These are phyloP conservation scores for Spisula solida DNA, from an alignment of 2,888 invertebrate genomes.

Conservation along the genomic window DNA sequence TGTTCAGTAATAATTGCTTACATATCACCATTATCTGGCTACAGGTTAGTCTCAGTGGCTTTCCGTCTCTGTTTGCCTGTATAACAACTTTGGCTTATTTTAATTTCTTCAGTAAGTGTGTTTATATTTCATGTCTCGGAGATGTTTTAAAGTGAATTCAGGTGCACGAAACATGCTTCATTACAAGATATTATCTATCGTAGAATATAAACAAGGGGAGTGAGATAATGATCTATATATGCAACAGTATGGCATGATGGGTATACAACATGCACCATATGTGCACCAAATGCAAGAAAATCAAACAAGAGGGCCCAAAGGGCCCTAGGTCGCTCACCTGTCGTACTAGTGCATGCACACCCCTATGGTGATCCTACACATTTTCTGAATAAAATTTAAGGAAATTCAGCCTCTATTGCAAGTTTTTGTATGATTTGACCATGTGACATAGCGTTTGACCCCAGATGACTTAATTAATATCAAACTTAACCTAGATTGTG, in stretches of 20 bases:
- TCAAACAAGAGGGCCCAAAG: no score
- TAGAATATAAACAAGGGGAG: neutral
- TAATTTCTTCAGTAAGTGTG: neutral
- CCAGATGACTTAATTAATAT: no score
- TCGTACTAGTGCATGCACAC: no score
- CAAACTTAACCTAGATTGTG: no score
- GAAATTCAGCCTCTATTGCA: no score
- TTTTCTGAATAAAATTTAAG: no score
- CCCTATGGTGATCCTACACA: no score
- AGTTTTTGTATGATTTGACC: no score
- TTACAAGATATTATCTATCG: neutral
- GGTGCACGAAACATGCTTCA: conserved; percentile 11
- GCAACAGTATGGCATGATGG: neutral
- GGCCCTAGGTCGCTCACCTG: no score
- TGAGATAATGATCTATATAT: conserved; percentile 9
- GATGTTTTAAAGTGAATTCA: neutral
- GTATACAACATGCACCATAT: conserved; percentile 2
- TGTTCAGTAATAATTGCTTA: neutral
- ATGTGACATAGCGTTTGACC: no score
- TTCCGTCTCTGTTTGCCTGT: neutral
- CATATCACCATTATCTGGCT: neutral
- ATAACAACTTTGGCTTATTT: neutral
- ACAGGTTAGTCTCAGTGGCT: neutral
- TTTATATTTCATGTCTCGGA: neutral
- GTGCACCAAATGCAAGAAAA: neutral